Evolutionary conservation across 2,113 vertebrate genomes (phyloP), one percentile per base, ranked within the genome.

Genomic region (Thalassarche chlororhynchos): DNA sequence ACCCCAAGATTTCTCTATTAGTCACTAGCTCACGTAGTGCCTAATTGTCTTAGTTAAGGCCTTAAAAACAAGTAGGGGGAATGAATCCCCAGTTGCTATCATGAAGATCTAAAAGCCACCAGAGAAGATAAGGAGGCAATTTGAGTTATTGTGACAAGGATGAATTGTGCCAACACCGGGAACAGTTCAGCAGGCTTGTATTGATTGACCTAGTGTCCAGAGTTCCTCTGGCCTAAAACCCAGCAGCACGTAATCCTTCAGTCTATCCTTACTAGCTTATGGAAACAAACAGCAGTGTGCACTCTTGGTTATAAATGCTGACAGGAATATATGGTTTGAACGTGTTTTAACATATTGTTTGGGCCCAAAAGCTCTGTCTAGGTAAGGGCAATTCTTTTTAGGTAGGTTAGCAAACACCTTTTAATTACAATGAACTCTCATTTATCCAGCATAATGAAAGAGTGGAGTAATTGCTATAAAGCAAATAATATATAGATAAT

Each of bases 381-480:
- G 55, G 54, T 89, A 92, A 74, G 60, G 55, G 4, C 10, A 61
- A 71, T 70, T 70, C 46, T 70, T 86, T 91, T 87, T 55, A 84
- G 42, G 76, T 49, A 90, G 46, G 58, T 81, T 81, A 87, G 60
- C 60, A 81, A 92, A 77, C 40, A 80, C 32, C 49, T 95, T 94
- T 51, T 91, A 97, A 92, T 96, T 96, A 91, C 14, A 68, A 42
- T 11, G 25, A 78, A 60, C 32, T 71, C 46, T 87, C 65, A 78
- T 95, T 91, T 89, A 84, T 91, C 20, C 65, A 75, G 47, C 26
- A 15, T 76, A 89, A 95, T 87, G 51, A 89, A 90, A 94, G 80
- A 70, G 20, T 60, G n/a, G 42, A 84, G 29, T 75, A 95, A 92
- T 71, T 95, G 65, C 65, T 91, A 34, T 46, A 96, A 95, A 93